Evolutionary conservation across 2,888 invertebrate species (phyloP).

Genomic region (Thymelicus lineola): DNA sequence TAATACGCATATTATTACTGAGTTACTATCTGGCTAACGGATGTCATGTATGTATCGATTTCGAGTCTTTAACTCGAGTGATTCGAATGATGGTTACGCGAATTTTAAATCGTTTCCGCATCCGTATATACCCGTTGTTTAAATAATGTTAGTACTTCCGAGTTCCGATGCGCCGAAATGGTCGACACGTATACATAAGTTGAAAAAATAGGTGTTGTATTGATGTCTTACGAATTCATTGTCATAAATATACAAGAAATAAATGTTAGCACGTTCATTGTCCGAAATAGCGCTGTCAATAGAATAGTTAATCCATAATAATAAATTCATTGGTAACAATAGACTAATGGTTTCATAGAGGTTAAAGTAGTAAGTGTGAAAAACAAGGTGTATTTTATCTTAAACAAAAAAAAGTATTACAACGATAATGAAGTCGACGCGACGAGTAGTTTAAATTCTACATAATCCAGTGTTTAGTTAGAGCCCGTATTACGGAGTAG

Average conservation of each 20-base stretch:
- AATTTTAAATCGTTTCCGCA: too few relatives aligned
- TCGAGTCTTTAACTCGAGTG: too few relatives aligned
- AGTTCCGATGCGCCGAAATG: not conserved
- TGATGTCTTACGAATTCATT: not conserved
- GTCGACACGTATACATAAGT: not conserved
- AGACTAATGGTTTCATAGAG: not conserved
- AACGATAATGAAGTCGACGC: too few relatives aligned
- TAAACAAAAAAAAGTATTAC: too few relatives aligned
- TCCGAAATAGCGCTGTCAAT: not conserved
- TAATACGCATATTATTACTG: too few relatives aligned
- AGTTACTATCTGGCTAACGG: too few relatives aligned
- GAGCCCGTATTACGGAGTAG: not conserved
- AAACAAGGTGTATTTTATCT: too few relatives aligned
- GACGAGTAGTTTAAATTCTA: not conserved
- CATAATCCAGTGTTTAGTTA: constrained; percentile 1
- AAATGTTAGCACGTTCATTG: not conserved
- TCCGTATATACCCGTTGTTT: too few relatives aligned
- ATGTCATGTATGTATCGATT: too few relatives aligned
- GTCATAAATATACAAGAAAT: not conserved
- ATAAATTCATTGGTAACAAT: too few relatives aligned
- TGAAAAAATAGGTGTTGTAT: not conserved
- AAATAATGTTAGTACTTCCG: not conserved
- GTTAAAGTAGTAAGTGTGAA: not conserved
- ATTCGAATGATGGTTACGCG: too few relatives aligned
- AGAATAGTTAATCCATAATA: not conserved